These are phyloP conservation scores for Pitta sordida DNA, from an alignment of 2,113 vertebrate genomes.

Conservation along the genomic window DNA sequence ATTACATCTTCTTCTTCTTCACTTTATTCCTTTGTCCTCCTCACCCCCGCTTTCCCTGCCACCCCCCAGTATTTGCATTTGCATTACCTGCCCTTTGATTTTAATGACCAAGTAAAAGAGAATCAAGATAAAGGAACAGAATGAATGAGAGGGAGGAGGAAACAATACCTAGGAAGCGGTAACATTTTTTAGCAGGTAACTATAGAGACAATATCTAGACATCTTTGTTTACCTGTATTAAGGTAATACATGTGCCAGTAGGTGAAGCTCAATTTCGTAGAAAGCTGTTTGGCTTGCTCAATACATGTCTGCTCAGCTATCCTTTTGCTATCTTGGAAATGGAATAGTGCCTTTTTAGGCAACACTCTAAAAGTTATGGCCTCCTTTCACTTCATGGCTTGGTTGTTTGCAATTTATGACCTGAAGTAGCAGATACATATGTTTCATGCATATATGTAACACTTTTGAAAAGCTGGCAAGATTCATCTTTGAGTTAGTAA, in stretches of 20 bases:
- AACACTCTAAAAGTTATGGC: not conserved
- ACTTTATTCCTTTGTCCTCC: not conserved
- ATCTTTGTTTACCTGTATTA: not conserved
- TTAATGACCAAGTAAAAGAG: not conserved
- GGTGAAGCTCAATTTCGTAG: not conserved
- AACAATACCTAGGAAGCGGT: not conserved
- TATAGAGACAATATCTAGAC: not conserved
- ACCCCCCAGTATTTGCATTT: too few relatives aligned
- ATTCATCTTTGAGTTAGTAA: not conserved
- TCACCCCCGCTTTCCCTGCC: not conserved
- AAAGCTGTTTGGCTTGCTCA: not conserved
- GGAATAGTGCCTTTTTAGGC: not conserved
- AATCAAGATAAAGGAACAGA: not conserved
- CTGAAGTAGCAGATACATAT: not conserved
- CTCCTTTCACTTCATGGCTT: not conserved
- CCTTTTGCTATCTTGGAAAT: not conserved
- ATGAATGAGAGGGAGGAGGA: not conserved
- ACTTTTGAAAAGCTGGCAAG: not conserved
- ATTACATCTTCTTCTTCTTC: not conserved
- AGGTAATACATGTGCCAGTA: not conserved
- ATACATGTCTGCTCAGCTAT: not conserved
- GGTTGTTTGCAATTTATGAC: not conserved
- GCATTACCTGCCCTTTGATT: not conserved
- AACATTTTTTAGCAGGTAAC: too few relatives aligned
- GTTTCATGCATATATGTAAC: not conserved